Percentiles rank a stretch among this genome's conserved stretches.
Conservation (phyloP, 2,113 vertebrate species). For the Caretta caretta region DNA sequence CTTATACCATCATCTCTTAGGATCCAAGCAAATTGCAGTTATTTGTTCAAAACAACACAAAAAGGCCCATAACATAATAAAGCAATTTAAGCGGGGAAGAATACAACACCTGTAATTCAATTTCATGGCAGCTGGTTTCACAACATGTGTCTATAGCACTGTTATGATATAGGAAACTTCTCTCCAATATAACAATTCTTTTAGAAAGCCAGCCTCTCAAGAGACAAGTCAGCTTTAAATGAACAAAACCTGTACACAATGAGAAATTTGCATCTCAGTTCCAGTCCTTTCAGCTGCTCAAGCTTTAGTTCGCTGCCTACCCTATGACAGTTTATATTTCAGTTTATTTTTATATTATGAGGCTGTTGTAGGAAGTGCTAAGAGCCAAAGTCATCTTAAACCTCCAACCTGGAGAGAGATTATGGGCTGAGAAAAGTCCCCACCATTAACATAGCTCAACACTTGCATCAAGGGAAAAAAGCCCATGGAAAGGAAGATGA, state of each 20-base stretch:
- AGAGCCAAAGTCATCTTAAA: constrained; percentile 41
- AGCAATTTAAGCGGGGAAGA: constrained; percentile 78
- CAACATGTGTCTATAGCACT: constrained; percentile 66
- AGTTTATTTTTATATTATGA: constrained; percentile 46
- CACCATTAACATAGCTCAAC: neutral
- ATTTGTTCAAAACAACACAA: constrained; percentile 82
- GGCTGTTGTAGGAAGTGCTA: constrained; percentile 28
- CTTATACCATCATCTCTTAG: constrained; percentile 69
- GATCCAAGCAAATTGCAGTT: constrained; percentile 78
- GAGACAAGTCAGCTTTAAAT: constrained; percentile 45
- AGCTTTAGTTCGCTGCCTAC: neutral
- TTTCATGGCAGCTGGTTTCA: constrained; percentile 83
- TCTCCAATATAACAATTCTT: constrained; percentile 39
- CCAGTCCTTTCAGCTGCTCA: neutral
- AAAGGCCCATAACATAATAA: constrained; percentile 76
- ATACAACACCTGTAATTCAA: constrained; percentile 83
- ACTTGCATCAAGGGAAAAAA: neutral
- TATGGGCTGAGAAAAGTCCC: neutral
- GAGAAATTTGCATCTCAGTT: constrained; percentile 46
- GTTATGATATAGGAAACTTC: constrained; percentile 65
- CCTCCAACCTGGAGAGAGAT: constrained; percentile 49
- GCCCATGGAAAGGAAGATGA: neutral
- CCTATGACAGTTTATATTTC: neutral
- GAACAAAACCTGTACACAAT: constrained; percentile 52
- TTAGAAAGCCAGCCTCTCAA: constrained; percentile 41